Evolutionary conservation across 53 echinoderm and acorn worm species (phyloP).

Genomic region (Paracentrotus lividus): DNA sequence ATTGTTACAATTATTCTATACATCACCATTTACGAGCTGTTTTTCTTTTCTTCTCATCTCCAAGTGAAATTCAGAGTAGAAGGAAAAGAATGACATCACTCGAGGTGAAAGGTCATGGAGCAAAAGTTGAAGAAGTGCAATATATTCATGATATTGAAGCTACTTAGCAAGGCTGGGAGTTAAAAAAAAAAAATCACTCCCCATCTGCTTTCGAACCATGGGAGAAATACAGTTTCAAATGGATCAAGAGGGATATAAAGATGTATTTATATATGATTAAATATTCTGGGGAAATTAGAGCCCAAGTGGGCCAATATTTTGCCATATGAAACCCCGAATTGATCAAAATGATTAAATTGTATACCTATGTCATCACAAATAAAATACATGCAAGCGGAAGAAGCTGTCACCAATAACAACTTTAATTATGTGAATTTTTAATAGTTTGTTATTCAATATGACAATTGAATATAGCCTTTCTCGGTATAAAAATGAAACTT

Average conservation of each 20-base stretch:
- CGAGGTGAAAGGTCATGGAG: constrained; percentile 32
- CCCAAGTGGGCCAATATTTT: too few relatives aligned
- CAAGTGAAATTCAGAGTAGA: neutral
- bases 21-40: constrained; percentile 10
- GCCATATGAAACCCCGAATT: too few relatives aligned
- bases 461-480: neutral
- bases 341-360: too few relatives aligned
- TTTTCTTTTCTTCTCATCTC: constrained; percentile 43
- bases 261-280: too few relatives aligned
- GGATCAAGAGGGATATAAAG: too few relatives aligned
- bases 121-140: constrained; percentile 51
- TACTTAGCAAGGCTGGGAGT: neutral
- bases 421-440: too few relatives aligned
- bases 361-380: too few relatives aligned
- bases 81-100: neutral
- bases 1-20: constrained; percentile 62
- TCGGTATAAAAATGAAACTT: neutral
- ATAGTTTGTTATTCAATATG: neutral
- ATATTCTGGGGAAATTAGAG: too few relatives aligned
- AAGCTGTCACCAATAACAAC: too few relatives aligned
- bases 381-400: too few relatives aligned
- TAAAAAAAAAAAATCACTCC: neutral
- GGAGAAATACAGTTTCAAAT: too few relatives aligned
- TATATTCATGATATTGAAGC: constrained; percentile 8
- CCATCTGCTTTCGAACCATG: too few relatives aligned